These are phyloP conservation scores for Oreonectes daqikongensis DNA, from an alignment of 2,797 vertebrate species.

Conservation along the genomic window DNA sequence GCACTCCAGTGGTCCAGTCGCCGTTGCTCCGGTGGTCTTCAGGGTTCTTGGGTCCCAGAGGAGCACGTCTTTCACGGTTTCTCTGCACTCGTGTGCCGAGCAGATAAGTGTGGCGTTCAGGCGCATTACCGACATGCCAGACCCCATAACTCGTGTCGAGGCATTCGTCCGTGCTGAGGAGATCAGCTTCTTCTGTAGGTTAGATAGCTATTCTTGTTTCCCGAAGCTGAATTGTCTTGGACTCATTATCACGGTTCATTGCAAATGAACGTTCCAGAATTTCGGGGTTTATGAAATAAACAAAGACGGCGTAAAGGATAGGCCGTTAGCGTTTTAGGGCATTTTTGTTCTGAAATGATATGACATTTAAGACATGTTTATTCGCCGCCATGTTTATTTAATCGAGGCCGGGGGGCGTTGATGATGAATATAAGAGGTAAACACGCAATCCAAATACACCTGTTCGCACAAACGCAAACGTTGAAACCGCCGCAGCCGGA, in stretches of 20 bases:
- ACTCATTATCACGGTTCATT: slow-evolving; percentile 22
- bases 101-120: slow-evolving; percentile 48
- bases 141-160: neutral
- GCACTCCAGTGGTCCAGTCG: slow-evolving; percentile 30
- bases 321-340: neutral
- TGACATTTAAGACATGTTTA: neutral
- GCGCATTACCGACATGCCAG: slow-evolving; percentile 9
- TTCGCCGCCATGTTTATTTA: neutral
- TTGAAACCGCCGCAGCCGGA: neutral
- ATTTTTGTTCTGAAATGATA: slow-evolving; percentile 27
- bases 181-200: neutral
- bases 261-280: slow-evolving; percentile 1
- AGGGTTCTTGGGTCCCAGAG: slow-evolving; percentile 13
- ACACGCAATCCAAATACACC: slow-evolving; percentile 23
- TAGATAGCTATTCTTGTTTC: slow-evolving; percentile 2
- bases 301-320: neutral
- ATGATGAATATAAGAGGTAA: no score
- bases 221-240: slow-evolving; percentile 6
- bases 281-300: slow-evolving; percentile 17
- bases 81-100: neutral
- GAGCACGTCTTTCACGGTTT: slow-evolving; percentile 16
- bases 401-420: neutral
- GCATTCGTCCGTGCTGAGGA: neutral
- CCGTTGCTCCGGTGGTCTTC: slow-evolving; percentile 26
- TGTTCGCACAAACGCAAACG: neutral